A percentile compares a stretch with the other conserved stretches of the same genome.
Conservation (phyloP, 2,797 vertebrate species). For the Lindbergichthys nudifrons region DNA sequence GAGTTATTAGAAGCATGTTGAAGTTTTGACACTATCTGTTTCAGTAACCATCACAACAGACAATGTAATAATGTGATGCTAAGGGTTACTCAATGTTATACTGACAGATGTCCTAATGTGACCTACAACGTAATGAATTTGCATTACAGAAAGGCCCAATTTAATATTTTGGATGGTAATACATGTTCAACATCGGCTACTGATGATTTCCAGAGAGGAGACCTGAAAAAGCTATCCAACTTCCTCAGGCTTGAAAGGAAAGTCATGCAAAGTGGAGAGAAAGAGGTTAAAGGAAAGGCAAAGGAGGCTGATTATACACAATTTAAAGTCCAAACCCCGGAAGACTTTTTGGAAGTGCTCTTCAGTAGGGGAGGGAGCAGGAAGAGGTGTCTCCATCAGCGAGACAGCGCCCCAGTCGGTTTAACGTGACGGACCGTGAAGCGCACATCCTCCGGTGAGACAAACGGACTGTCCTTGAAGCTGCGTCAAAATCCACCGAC, state of each 20-base stretch:
- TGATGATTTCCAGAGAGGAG: slow-evolving; percentile 34
- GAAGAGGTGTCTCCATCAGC: slow-evolving; percentile 69
- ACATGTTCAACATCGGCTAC: neutral
- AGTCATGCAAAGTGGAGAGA: slow-evolving; percentile 17
- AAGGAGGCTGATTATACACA: slow-evolving; percentile 50
- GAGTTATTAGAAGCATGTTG: neutral
- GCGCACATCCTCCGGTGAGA: slow-evolving; percentile 45
- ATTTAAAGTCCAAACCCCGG: slow-evolving; percentile 59
- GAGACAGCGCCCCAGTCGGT: slow-evolving; percentile 76
- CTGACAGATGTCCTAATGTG: neutral
- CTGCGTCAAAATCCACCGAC: neutral
- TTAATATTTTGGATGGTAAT: neutral
- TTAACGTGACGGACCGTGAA: slow-evolving; percentile 53
- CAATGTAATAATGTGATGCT: neutral
- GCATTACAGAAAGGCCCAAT: neutral
- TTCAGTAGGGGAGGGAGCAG: slow-evolving; percentile 18
- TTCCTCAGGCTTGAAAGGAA: slow-evolving; percentile 18
- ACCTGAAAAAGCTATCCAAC: slow-evolving; percentile 29
- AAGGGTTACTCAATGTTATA: neutral
- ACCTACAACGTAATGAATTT: neutral
- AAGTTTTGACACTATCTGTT: no score
- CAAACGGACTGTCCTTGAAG: slow-evolving; percentile 11
- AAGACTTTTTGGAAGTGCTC: slow-evolving; percentile 50
- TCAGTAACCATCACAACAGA: slow-evolving; percentile 1
- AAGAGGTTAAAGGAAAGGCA: slow-evolving; percentile 37